A percentile compares a stretch with the other conserved stretches of the same genome.
Evolutionary conservation across 2,888 invertebrate species (phyloP).

Genomic region (Ichneumoninae sp.): DNA sequence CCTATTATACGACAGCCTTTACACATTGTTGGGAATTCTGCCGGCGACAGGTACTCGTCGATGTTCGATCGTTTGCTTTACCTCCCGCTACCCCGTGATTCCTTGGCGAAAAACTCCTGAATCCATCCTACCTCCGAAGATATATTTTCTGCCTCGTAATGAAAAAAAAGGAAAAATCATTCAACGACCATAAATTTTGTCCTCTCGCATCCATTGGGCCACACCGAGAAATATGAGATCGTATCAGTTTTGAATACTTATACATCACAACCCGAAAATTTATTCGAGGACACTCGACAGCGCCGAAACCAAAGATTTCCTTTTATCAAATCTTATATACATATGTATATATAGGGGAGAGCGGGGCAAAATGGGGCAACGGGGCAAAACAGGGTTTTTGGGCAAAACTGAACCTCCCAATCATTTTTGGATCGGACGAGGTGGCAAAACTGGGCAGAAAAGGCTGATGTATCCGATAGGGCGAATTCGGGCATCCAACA

Average conservation of each 20-base stretch:
- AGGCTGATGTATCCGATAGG: too few relatives aligned
- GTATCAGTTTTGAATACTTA: neutral
- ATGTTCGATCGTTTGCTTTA: slow-evolving; percentile 67
- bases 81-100: slow-evolving; percentile 61
- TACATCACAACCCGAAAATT: neutral
- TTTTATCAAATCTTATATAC: neutral
- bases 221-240: neutral
- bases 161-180: slow-evolving; percentile 23
- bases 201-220: neutral
- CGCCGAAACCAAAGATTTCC: neutral
- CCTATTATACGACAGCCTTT: slow-evolving; percentile 69
- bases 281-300: neutral
- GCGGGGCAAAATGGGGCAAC: too few relatives aligned
- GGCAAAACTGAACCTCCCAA: too few relatives aligned
- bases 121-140: slow-evolving; percentile 19
- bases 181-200: slow-evolving; percentile 2
- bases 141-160: slow-evolving; percentile 25
- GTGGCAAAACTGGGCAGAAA: too few relatives aligned
- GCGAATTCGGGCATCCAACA: too few relatives aligned
- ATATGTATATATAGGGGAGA: neutral
- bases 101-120: slow-evolving; percentile 47
- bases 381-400: too few relatives aligned
- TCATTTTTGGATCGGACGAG: too few relatives aligned
- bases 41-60: slow-evolving; percentile 70
- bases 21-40: slow-evolving; percentile 69